These are phyloP conservation scores for Chloebia gouldiae DNA, from an alignment of 2,113 vertebrate species.

Conservation along the genomic window DNA sequence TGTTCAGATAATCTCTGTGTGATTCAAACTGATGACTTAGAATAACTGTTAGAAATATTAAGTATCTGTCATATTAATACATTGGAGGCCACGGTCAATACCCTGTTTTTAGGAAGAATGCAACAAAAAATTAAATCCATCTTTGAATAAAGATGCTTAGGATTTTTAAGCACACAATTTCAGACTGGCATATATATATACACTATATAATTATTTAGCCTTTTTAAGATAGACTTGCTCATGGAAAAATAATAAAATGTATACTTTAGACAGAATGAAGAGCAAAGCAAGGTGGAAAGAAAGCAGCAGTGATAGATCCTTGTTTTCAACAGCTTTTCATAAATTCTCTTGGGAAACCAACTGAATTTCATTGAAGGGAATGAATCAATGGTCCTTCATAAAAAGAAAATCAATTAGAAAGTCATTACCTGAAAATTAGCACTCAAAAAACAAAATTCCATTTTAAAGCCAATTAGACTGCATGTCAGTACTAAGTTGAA, in stretches of 20 bases:
- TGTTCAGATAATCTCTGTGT: background rate
- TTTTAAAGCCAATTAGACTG: slow-evolving; percentile 38
- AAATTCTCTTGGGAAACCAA: slow-evolving; percentile 3
- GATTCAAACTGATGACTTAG: background rate
- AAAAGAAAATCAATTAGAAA: slow-evolving; percentile 51
- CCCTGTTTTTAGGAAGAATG: background rate
- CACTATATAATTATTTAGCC: background rate
- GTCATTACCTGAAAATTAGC: slow-evolving; percentile 54
- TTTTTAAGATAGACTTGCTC: background rate
- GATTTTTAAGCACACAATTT: background rate
- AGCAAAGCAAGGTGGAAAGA: background rate
- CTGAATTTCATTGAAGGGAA: slow-evolving; percentile 11
- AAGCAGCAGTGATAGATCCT: background rate
- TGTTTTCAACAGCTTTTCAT: slow-evolving; percentile 22
- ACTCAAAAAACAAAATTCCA: slow-evolving; percentile 30
- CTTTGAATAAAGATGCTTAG: background rate
- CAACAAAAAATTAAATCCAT: background rate
- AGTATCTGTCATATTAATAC: background rate
- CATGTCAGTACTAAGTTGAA: slow-evolving; percentile 17
- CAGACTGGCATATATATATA: background rate
- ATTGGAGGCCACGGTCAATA: background rate
- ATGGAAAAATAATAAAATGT: background rate
- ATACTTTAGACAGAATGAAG: background rate
- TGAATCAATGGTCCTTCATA: slow-evolving; percentile 45
- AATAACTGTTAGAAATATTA: background rate